phyloP scores from a whole-genome alignment of 2,113 vertebrate species.

The Notarius quadriscutis region DNA sequence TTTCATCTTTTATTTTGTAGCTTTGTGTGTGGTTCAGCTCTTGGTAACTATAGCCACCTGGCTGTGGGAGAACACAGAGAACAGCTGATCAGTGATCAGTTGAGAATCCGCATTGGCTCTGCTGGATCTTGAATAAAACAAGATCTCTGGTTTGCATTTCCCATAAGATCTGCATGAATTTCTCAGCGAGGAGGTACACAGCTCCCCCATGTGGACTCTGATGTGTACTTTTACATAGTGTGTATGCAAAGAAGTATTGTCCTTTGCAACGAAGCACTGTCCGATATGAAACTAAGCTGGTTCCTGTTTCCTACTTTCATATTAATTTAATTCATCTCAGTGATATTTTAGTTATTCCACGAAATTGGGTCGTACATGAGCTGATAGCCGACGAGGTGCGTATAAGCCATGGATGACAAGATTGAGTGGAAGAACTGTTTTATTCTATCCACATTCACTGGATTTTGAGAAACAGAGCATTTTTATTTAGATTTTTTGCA shows the following conservation, averaged over 20 bases:
- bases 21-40: background rate
- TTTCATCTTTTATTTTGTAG: background rate
- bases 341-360: too few species aligned
- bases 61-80: background rate
- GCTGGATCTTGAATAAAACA: conserved; percentile 3
- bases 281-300: background rate
- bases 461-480: too few species aligned
- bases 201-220: background rate
- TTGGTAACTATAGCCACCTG: conserved; percentile 16
- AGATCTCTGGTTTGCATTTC: background rate
- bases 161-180: background rate
- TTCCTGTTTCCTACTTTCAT: background rate
- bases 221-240: background rate
- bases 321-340: background rate
- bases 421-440: too few species aligned
- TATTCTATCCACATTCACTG: too few species aligned
- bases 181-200: background rate
- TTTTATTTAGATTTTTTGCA: too few species aligned
- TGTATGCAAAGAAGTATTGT: background rate
- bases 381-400: too few species aligned
- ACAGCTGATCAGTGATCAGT: conserved; percentile 14
- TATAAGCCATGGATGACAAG: too few species aligned
- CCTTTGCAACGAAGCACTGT: background rate
- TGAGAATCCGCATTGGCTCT: background rate
- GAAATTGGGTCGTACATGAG: too few species aligned